These are phyloP conservation scores for Hofmannophila pseudospretella DNA, from an alignment of 2,888 invertebrate genomes.

Conservation along the genomic window DNA sequence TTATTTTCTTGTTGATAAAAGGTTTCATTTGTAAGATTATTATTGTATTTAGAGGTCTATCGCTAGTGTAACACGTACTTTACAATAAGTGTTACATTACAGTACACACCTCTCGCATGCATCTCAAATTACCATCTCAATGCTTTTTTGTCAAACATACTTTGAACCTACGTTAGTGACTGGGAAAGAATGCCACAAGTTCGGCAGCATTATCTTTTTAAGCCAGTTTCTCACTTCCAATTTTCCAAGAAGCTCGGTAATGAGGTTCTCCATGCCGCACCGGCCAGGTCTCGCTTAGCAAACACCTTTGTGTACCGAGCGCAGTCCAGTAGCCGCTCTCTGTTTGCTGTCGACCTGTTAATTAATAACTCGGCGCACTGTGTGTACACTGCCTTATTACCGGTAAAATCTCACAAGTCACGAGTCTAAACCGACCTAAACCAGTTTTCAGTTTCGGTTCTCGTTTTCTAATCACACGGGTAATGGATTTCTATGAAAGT, in stretches of 20 bases:
- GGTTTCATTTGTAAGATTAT: no score
- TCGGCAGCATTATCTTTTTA: slow-evolving; percentile 59
- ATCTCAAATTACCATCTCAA: no score
- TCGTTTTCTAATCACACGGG: slow-evolving; percentile 61
- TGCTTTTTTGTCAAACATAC: slow-evolving; percentile 6
- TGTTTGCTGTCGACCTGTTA: slow-evolving; percentile 78
- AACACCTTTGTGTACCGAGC: slow-evolving; percentile 66
- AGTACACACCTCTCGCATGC: slow-evolving; percentile 13
- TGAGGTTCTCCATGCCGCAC: slow-evolving; percentile 68
- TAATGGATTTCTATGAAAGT: slow-evolving; percentile 31
- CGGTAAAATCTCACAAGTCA: slow-evolving; percentile 76
- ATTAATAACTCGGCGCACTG: slow-evolving; percentile 73
- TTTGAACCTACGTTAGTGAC: not conserved
- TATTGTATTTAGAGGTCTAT: no score
- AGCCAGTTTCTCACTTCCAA: slow-evolving; percentile 70
- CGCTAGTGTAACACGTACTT: no score
- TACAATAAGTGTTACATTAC: not conserved
- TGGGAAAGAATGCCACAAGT: slow-evolving; percentile 34
- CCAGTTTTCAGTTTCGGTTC: slow-evolving; percentile 54
- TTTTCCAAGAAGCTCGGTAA: slow-evolving; percentile 69
- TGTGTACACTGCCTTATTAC: slow-evolving; percentile 77
- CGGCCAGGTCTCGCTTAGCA: slow-evolving; percentile 56
- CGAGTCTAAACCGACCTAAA: slow-evolving; percentile 60
- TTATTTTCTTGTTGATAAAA: no score
- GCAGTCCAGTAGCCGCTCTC: slow-evolving; percentile 69